A percentile compares a stretch with the other conserved stretches of the same genome.
Conservation (phyloP, 2,888 invertebrate species). For the Encarsia formosa region DNA sequence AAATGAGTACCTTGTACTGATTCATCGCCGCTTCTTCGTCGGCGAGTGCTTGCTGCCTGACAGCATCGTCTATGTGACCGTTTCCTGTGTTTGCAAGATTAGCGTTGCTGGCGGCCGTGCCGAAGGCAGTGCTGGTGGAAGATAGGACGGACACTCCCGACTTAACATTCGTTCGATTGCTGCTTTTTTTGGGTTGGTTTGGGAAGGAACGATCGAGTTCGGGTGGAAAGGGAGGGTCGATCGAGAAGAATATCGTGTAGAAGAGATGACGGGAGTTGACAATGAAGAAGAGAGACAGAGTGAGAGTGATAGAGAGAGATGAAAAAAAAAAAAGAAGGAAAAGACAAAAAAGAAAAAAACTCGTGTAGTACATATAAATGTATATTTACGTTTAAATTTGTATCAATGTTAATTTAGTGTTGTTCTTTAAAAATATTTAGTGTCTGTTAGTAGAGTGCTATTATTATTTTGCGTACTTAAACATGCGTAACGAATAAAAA, state of each 20-base stretch:
- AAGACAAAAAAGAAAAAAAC: conserved; percentile 49
- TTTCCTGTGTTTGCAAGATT: conserved; percentile 65
- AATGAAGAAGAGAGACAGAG: conserved; percentile 19
- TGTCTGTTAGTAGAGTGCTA: conserved; percentile 16
- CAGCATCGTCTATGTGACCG: conserved; percentile 76
- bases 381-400: conserved; percentile 30
- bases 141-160: conserved; percentile 84
- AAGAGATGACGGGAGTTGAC: conserved; percentile 20
- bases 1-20: conserved; percentile 90
- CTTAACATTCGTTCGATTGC: conserved; percentile 84
- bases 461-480: not conserved
- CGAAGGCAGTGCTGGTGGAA: conserved; percentile 84
- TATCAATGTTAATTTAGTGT: conserved; percentile 24
- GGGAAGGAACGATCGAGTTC: conserved; percentile 23
- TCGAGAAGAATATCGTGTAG: conserved; percentile 14
- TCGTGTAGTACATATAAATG: conserved; percentile 51
- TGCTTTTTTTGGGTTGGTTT: conserved; percentile 48
- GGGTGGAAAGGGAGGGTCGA: conserved; percentile 9
- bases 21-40: conserved; percentile 96
- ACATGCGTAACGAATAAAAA: conserved; percentile 18
- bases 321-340: conserved; percentile 44
- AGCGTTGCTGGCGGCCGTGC: conserved; percentile 73
- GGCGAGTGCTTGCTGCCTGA: conserved; percentile 82
- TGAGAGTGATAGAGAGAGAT: conserved; percentile 23
- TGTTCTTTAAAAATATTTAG: not conserved